Base-by-base conservation (phyloP, 2,113 vertebrate species). In the Myotis lucifugus region DNA sequence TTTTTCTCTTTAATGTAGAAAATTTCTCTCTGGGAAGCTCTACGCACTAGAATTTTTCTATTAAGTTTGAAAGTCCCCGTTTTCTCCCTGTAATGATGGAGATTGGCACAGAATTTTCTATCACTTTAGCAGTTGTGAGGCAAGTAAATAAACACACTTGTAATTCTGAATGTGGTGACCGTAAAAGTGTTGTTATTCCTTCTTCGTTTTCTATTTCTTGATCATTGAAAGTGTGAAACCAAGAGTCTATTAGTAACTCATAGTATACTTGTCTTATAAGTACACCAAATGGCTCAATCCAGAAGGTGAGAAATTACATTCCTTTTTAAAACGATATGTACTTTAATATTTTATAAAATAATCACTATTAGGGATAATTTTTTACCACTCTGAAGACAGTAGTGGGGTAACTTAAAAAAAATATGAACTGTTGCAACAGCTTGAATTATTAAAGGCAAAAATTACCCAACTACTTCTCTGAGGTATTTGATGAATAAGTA, bases 101-200 rank as follows among this genome's bases (percentile, higher is more conserved):
- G 34, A 76, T 32, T 74, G 32, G 3, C 12, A 52, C 23, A 73
- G 4, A 69, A 34, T 76, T 79, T 73, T 91, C 15, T 74, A 34
- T 46, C 34, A 37, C 12, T 87, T 90, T 34, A 79, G 18, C 34
- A 56, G 7, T 61, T 95, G n/a, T 85, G 25, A 92, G 32, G 78
- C 48, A 84, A 81, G 61, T 94, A 93, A 94, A 61, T 78, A 78
- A 93, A 77, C 59, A 54, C 2, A 56, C 42, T 90, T 72, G 14
- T 69, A 73, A 56, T 56, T 84, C 29, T 83, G n/a, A 34, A 3
- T n/a, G 15, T 89, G 27, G 69, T 52, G 7, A 6, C 66, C 8
- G 32, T 56, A 52, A 69, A 91, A 89, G 11, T 59, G 25, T 59
- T 83, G 21, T 15, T 77, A 56, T 29, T 84, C 34, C 14, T 29